Base-by-base conservation (phyloP, 30 jellyfish, hydroid and myxozoan species). In the Pelagia noctiluca region DNA sequence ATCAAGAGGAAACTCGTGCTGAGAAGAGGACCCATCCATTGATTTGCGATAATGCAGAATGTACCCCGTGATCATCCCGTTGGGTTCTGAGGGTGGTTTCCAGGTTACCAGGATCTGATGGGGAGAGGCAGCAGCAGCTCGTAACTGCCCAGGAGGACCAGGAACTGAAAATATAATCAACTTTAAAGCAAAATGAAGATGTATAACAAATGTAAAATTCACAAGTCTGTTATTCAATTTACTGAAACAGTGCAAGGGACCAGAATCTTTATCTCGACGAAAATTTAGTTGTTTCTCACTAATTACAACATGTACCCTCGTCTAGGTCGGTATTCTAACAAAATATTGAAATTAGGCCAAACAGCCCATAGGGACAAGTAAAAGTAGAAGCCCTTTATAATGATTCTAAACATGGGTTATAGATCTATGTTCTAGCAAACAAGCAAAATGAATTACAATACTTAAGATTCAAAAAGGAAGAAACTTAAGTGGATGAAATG, bases 41-140 rank as follows among this genome's bases (percentile, higher is more conserved):
- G 87, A 79, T 36, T 93, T 96, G 32, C 87, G 82, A 71, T 86
- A 86, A 71, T 86, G 93, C 28, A 93, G 69, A 32, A 71, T 65
- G 65, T 93, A 93, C 5, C 93, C 96, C 11, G 89, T 66, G 46
- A 93, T 82, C 10, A 86, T 61, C 19, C 98, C 98, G 29, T 93
- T 93, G 0, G 93, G 96, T 25, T 86, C 71, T 28, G 90, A 62
- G 24, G 98, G 98, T 60, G 77, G 85, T 29, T 75, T 54, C 98
- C 98, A 93, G 46, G 98, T 86, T 71, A 93, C 93, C 63, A 87
- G 35, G 46, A 93, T 77, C 72, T 93, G 89, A 47, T 83, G 72
- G 11, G 98, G 98, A 30, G 96, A 74, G 4, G 98, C 96, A 30
- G 98, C 95, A 23, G 88, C 88, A 3, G 97, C 96, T 12, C 89